Evolutionary conservation across 2,113 vertebrate genomes (phyloP).

Genomic region (Anseranas semipalmata): DNA sequence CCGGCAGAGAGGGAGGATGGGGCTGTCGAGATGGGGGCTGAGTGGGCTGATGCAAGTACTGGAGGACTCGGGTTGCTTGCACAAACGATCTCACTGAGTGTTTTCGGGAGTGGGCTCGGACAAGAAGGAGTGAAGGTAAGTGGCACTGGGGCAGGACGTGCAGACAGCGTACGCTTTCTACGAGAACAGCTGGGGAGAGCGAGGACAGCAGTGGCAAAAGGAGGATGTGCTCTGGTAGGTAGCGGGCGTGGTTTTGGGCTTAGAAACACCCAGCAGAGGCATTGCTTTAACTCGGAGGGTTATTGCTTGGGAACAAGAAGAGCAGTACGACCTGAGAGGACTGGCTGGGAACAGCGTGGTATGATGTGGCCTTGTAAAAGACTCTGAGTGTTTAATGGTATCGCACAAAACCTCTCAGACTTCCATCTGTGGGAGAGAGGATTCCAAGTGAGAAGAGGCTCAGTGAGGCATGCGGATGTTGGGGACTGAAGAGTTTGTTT

Average conservation of each 20-base stretch:
- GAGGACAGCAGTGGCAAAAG: not conserved
- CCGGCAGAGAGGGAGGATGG: not conserved
- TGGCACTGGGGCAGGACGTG: not conserved
- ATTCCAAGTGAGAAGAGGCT: not conserved
- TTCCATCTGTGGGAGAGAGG: not conserved
- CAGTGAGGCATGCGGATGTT: accelerated
- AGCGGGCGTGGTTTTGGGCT: not conserved
- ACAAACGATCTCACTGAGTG: no score
- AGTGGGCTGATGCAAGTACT: not conserved
- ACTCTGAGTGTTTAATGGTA: accelerated
- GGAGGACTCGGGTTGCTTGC: not conserved
- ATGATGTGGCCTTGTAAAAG: not conserved
- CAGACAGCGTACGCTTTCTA: accelerated
- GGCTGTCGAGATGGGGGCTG: not conserved
- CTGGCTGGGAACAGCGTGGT: not conserved
- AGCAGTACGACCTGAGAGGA: not conserved
- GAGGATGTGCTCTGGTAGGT: accelerated
- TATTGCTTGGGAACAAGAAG: accelerated
- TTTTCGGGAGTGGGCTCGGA: not conserved
- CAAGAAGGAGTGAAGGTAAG: not conserved
- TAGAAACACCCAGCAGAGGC: not conserved
- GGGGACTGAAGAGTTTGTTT: not conserved
- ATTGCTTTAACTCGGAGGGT: not conserved
- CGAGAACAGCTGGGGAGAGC: not conserved
- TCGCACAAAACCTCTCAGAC: not conserved